Evolutionary conservation across 2,113 vertebrate species (phyloP).

Genomic region (Ochotona curzoniae): DNA sequence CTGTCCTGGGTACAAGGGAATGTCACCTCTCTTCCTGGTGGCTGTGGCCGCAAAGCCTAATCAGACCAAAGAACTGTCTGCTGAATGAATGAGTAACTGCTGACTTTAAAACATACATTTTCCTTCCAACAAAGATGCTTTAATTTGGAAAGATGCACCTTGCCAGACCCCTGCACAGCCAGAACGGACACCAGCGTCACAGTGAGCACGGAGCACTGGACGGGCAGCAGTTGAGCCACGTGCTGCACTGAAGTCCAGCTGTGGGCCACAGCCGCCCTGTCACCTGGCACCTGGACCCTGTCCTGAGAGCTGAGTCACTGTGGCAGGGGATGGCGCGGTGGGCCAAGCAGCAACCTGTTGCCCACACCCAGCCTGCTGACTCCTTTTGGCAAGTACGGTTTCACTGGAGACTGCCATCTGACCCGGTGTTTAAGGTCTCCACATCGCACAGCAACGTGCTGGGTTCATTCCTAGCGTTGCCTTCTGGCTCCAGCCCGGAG

Average conservation of each 20-base stretch:
- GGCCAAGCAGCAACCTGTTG: rapidly evolving
- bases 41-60: neutral
- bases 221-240: too few species aligned
- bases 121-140: neutral
- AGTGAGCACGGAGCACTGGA: neutral
- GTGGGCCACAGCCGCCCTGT: too few species aligned
- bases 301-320: too few species aligned
- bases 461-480: too few species aligned
- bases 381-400: neutral
- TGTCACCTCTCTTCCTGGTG: rapidly evolving
- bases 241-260: too few species aligned
- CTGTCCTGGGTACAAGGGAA: neutral
- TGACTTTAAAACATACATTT: neutral
- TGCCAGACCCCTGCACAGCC: neutral
- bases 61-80: neutral
- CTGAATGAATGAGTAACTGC: neutral
- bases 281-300: too few species aligned
- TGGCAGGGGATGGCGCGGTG: rapidly evolving
- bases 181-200: neutral
- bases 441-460: too few species aligned
- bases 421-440: too few species aligned
- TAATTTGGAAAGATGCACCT: neutral
- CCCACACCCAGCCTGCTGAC: neutral
- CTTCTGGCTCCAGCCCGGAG: too few species aligned
- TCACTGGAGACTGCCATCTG: neutral